Percentiles rank a stretch among this genome's conserved stretches.
Conservation (phyloP, 2,113 vertebrate species). For the Leiothrix lutea region DNA sequence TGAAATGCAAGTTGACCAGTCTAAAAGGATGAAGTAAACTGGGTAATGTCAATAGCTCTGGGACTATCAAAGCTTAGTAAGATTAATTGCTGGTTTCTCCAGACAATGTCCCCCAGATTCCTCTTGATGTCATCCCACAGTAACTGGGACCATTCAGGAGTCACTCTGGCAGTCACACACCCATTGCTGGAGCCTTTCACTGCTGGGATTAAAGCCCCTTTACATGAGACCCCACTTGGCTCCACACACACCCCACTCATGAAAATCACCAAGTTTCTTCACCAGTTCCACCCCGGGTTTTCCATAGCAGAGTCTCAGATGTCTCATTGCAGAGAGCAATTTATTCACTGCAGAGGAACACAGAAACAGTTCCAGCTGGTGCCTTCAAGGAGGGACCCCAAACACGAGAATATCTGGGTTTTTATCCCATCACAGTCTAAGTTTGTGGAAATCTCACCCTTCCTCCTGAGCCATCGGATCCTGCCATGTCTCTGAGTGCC, state of each 20-base stretch:
- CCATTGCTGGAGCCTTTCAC: neutral
- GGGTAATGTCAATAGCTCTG: neutral
- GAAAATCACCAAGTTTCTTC: neutral
- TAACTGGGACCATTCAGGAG: neutral
- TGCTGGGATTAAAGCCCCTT: neutral
- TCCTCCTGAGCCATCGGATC: neutral
- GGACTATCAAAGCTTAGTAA: neutral
- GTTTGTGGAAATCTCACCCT: neutral
- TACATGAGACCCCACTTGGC: neutral
- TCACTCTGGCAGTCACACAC: neutral
- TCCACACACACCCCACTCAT: neutral
- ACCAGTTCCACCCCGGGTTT: neutral
- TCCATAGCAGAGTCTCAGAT: too few relatives aligned
- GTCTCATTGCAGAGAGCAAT: neutral
- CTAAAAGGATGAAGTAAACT: neutral
- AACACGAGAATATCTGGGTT: neutral
- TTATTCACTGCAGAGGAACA: neutral
- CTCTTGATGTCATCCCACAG: neutral
- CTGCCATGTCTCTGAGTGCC: neutral
- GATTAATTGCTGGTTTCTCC: neutral
- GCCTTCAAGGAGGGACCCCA: accelerated
- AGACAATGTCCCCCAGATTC: neutral
- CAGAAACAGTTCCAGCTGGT: neutral
- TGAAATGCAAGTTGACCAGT: neutral
- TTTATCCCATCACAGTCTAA: neutral